phyloP scores from a whole-genome alignment of 2,113 vertebrate genomes.

The Trogon melanurus region DNA sequence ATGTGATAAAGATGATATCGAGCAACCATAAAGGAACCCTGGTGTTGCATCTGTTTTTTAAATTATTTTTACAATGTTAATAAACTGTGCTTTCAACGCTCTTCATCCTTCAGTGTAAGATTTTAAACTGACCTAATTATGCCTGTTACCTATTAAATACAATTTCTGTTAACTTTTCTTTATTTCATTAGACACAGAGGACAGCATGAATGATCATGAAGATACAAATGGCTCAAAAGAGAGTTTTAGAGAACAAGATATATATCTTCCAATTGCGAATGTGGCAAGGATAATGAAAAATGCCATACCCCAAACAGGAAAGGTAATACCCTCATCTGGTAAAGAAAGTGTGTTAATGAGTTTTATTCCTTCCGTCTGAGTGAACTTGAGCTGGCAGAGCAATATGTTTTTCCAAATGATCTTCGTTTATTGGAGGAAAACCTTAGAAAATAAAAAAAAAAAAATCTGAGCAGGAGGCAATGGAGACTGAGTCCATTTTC shows the following conservation, averaged over 20 bases:
- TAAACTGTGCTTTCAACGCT: neutral
- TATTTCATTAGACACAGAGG: slow-evolving; percentile 82
- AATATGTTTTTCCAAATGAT: neutral
- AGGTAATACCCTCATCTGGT: slow-evolving; percentile 78
- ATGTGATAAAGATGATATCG: neutral
- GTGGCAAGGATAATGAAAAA: slow-evolving; percentile 99
- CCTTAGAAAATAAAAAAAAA: neutral
- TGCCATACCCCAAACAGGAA: slow-evolving; percentile 95
- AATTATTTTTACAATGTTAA: neutral
- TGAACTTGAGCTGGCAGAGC: neutral
- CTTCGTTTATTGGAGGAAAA: neutral
- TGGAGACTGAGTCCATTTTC: neutral
- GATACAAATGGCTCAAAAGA: slow-evolving; percentile 94
- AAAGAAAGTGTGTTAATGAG: neutral
- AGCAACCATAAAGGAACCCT: neutral
- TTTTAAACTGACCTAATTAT: neutral
- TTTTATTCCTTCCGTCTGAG: neutral
- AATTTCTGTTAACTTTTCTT: slow-evolving; percentile 24
- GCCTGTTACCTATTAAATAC: neutral
- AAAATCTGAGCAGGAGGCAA: neutral
- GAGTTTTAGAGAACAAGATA: slow-evolving; percentile 97
- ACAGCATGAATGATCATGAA: slow-evolving; percentile 94
- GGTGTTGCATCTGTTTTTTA: neutral
- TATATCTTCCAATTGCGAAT: slow-evolving; percentile 98
- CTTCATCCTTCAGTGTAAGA: neutral